phyloP scores from a whole-genome alignment of 2,113 vertebrate genomes.

The Myotis davidii region DNA sequence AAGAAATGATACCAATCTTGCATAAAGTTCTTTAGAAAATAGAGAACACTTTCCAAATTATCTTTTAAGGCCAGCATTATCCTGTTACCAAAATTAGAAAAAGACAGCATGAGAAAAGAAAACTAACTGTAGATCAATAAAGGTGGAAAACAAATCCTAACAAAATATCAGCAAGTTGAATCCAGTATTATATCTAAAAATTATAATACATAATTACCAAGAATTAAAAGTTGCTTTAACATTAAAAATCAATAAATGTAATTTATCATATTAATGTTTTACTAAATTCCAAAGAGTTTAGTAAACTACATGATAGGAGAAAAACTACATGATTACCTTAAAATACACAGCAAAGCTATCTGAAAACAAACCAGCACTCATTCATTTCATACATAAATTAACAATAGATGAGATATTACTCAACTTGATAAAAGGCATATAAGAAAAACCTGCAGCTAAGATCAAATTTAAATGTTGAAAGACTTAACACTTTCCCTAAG shows the following conservation, averaged over 20 bases:
- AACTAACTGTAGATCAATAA: not conserved
- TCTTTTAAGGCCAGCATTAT: not conserved
- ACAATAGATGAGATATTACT: not conserved
- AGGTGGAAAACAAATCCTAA: not conserved
- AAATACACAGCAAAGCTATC: not conserved
- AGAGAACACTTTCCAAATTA: not conserved
- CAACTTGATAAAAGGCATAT: not conserved
- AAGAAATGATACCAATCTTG: not conserved
- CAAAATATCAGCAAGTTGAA: not conserved
- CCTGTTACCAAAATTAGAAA: not conserved
- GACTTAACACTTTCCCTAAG: not conserved
- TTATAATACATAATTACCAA: not conserved
- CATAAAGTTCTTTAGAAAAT: not conserved
- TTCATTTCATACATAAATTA: not conserved
- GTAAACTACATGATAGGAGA: too few relatives aligned
- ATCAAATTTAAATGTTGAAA: not conserved
- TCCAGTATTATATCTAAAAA: not conserved
- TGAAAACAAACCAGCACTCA: not conserved
- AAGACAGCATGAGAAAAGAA: not conserved
- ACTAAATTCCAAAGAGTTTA: too few relatives aligned
- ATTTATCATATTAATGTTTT: not conserved
- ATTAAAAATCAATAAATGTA: conserved; percentile 3
- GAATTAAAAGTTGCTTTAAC: not conserved
- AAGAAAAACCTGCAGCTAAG: not conserved
- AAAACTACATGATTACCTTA: not conserved